These are phyloP conservation scores for Castor canadensis DNA, from an alignment of 2,113 vertebrate genomes.

Conservation along the genomic window DNA sequence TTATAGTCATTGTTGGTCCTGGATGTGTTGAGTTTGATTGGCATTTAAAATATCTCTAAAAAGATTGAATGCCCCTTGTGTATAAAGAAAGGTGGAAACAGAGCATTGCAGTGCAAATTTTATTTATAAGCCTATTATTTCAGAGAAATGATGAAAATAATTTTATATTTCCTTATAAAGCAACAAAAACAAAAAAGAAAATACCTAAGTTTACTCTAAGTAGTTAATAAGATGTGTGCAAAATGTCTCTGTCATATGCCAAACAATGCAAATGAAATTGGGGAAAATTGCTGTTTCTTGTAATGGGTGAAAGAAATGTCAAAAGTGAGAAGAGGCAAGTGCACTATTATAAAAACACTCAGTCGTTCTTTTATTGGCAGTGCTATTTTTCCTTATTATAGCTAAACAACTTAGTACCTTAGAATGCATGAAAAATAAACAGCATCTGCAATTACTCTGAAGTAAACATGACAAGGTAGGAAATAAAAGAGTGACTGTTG, in stretches of 20 bases:
- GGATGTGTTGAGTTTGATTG: not conserved
- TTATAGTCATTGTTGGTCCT: not conserved
- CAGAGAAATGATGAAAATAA: not conserved
- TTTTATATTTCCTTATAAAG: constrained; percentile 5
- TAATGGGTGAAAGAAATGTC: not conserved
- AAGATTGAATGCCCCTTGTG: not conserved
- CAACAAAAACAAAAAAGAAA: not conserved
- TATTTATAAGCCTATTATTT: constrained; percentile 40
- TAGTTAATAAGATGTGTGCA: not conserved
- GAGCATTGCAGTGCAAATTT: not conserved
- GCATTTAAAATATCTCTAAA: not conserved
- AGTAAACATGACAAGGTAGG: not conserved
- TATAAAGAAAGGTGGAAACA: not conserved
- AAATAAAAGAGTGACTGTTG: not conserved
- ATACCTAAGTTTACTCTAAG: not conserved
- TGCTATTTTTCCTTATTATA: not conserved
- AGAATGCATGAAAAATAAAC: not conserved
- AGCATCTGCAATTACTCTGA: not conserved
- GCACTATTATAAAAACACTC: not conserved
- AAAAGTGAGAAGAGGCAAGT: not conserved
- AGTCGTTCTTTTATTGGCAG: not conserved
- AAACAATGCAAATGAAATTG: not conserved
- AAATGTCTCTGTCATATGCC: not conserved
- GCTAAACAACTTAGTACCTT: not conserved
- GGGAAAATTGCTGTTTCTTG: not conserved